Conservation (phyloP, 2,113 vertebrate genomes). For the Myiopsitta monachus region DNA sequence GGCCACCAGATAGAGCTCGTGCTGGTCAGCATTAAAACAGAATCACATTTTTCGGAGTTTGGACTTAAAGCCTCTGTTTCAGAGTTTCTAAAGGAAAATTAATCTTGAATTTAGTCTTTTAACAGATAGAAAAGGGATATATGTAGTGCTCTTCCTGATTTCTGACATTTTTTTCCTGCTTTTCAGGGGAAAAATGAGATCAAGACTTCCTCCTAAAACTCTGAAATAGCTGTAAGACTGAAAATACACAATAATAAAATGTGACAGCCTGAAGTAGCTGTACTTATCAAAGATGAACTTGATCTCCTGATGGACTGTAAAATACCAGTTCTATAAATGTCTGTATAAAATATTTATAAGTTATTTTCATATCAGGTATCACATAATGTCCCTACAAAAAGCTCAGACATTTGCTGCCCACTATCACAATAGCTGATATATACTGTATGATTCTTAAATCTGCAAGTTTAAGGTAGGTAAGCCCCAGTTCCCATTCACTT, state of each 20-base stretch:
- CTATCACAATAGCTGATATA: background rate
- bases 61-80: background rate
- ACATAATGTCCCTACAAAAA: background rate
- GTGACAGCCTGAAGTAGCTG: background rate
- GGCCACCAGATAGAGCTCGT: conserved; percentile 41
- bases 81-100: background rate
- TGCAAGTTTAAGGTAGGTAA: background rate
- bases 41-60: background rate
- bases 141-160: background rate
- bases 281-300: background rate
- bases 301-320: background rate
- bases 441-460: background rate
- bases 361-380: background rate
- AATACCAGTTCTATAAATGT: background rate
- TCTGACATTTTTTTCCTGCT: background rate
- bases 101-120: background rate
- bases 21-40: background rate
- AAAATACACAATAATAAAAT: background rate
- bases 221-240: background rate
- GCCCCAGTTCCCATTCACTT: background rate
- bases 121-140: background rate
- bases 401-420: background rate
- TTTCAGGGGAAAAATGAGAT: background rate
- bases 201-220: background rate
- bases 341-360: background rate